Conservation (phyloP, 23 tunicate genomes). For the Pegea sp. region DNA sequence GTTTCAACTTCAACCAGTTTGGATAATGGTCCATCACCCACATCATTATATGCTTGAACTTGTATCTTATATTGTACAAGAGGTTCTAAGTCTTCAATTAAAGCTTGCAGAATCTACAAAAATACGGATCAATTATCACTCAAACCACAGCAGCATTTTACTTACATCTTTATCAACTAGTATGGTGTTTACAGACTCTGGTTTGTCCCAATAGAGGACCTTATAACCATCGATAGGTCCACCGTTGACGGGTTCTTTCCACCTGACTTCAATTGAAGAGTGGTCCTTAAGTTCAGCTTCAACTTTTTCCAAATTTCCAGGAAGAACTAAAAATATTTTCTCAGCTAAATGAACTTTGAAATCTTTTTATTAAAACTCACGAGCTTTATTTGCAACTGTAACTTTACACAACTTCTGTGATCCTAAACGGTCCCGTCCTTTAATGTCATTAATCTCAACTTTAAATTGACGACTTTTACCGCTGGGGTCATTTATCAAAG, state of each 20-base stretch:
- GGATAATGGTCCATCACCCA: conserved; percentile 86
- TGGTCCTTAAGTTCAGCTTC: background rate
- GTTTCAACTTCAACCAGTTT: conserved; percentile 48
- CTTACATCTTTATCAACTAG: background rate
- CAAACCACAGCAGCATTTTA: background rate
- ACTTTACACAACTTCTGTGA: conserved; percentile 33
- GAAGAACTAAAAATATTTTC: background rate
- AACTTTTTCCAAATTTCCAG: background rate
- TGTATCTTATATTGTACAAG: conserved; percentile 52
- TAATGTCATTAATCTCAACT: conserved; percentile 36
- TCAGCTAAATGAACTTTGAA: too few species aligned
- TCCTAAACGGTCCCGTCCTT: conserved; percentile 68
- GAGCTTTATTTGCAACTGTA: conserved; percentile 53
- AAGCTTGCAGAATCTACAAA: conserved; percentile 3
- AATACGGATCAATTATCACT: background rate
- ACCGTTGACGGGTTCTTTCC: conserved; percentile 81
- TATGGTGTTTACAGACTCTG: background rate
- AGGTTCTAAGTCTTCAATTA: conserved; percentile 36
- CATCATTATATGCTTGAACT: conserved; percentile 47
- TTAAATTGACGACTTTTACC: conserved; percentile 63
- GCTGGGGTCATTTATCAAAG: conserved; percentile 65
- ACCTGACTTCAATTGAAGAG: conserved; percentile 1
- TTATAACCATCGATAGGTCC: conserved; percentile 79
- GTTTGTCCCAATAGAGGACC: conserved; percentile 5
- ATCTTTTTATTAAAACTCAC: conserved; percentile 11